Evolutionary conservation across 2,888 invertebrate genomes (phyloP).

Genomic region (Amblyteles armatorius): DNA sequence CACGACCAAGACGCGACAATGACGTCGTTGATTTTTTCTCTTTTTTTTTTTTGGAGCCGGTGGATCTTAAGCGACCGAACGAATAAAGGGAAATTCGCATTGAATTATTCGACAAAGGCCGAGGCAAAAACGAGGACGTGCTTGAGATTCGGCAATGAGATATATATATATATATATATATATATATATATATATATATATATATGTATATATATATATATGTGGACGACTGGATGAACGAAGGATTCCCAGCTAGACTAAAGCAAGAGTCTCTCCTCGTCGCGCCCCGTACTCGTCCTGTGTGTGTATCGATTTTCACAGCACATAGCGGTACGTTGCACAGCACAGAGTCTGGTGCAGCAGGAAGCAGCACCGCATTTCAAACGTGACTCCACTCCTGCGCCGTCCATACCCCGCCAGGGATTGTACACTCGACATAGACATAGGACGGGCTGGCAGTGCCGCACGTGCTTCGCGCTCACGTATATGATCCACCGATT

Average conservation of each 20-base stretch:
- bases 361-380: slow-evolving; percentile 53
- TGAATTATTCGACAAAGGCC: slow-evolving; percentile 46
- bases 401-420: slow-evolving; percentile 18
- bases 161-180: too few species aligned
- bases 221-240: slow-evolving; percentile 13
- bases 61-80: background rate
- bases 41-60: too few species aligned
- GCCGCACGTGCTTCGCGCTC: slow-evolving; percentile 38
- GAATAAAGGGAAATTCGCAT: slow-evolving; percentile 31
- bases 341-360: slow-evolving; percentile 46
- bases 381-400: slow-evolving; percentile 53
- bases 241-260: slow-evolving; percentile 24
- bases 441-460: slow-evolving; percentile 2
- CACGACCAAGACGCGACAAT: slow-evolving; percentile 25
- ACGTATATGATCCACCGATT: slow-evolving; percentile 26
- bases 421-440: slow-evolving; percentile 10
- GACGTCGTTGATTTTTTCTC: background rate
- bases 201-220: background rate
- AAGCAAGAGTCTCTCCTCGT: slow-evolving; percentile 18
- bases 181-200: background rate
- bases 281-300: slow-evolving; percentile 50
- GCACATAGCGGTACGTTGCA: slow-evolving; percentile 33
- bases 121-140: background rate
- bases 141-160: slow-evolving; percentile 4
- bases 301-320: slow-evolving; percentile 63